A percentile compares a stretch with the other conserved stretches of the same genome.
These are phyloP conservation scores for Gymnopithys bicolor DNA, from an alignment of 2,797 vertebrate species.

Conservation along the genomic window DNA sequence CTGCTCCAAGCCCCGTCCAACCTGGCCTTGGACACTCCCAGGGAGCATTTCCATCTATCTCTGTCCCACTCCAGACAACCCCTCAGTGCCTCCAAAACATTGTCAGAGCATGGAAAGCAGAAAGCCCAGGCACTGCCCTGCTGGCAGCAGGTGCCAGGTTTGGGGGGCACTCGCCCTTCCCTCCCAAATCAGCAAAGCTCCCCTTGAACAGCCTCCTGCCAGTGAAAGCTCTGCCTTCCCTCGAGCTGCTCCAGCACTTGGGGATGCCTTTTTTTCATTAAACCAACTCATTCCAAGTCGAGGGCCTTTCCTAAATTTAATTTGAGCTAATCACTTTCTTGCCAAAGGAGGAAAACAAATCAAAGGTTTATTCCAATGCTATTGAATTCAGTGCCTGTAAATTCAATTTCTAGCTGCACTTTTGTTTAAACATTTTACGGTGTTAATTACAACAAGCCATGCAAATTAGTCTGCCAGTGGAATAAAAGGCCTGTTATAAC, in stretches of 20 bases:
- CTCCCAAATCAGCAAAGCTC: neutral
- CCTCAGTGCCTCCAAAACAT: neutral
- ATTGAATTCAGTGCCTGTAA: constrained; percentile 40
- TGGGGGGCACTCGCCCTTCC: fast-evolving
- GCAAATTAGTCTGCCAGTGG: constrained; percentile 43
- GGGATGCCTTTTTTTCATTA: constrained; percentile 44
- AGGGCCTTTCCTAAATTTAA: constrained; percentile 53
- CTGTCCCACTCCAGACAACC: neutral
- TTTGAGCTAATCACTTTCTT: constrained; percentile 59
- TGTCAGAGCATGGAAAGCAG: fast-evolving
- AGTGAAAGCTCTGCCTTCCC: neutral
- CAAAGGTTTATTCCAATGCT: constrained; percentile 50
- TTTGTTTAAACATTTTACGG: constrained; percentile 59
- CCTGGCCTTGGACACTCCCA: neutral
- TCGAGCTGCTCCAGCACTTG: neutral
- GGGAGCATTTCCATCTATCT: neutral
- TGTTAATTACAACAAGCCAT: constrained; percentile 51
- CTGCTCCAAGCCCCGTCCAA: neutral
- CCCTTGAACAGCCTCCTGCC: neutral
- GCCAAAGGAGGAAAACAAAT: constrained; percentile 63
- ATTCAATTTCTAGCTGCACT: constrained; percentile 60
- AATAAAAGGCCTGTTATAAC: constrained; percentile 35
- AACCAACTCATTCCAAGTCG: neutral
- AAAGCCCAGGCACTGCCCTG: neutral
- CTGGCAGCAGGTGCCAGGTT: fast-evolving